Percentiles rank a stretch among this genome's conserved stretches.
Conservation (phyloP, 1,140 invertebrate species). For the Agrypnia vestita region DNA sequence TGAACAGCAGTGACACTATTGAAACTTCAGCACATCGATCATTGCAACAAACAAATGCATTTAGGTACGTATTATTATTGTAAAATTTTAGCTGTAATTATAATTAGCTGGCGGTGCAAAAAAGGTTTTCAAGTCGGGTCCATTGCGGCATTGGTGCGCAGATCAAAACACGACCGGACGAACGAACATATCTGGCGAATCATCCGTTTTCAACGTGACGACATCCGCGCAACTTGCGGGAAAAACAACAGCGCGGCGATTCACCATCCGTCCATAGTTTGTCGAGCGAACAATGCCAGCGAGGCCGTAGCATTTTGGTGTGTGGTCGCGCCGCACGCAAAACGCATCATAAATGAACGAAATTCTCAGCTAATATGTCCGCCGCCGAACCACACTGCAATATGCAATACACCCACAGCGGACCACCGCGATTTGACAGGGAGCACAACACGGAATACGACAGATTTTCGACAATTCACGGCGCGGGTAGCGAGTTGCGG, state of each 20-base stretch:
- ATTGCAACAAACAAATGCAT: no score
- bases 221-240: neutral
- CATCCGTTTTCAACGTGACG: constrained; percentile 13
- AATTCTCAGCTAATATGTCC: neutral
- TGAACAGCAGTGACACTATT: no score
- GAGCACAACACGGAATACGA: neutral
- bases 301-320: neutral
- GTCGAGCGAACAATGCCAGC: no score
- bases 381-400: neutral
- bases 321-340: neutral
- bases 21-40: no score
- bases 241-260: neutral
- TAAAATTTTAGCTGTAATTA: no score
- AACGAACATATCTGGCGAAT: neutral
- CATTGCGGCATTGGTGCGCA: no score
- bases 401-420: neutral
- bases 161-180: no score
- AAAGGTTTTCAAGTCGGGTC: no score
- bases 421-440: neutral
- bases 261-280: neutral
- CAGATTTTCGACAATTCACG: neutral
- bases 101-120: no score
- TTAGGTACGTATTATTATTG: no score
- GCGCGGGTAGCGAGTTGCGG: neutral
- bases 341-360: constrained; percentile 3